phyloP scores from a whole-genome alignment of 2,888 invertebrate species.

The Chalcosyrphus nemorum region DNA sequence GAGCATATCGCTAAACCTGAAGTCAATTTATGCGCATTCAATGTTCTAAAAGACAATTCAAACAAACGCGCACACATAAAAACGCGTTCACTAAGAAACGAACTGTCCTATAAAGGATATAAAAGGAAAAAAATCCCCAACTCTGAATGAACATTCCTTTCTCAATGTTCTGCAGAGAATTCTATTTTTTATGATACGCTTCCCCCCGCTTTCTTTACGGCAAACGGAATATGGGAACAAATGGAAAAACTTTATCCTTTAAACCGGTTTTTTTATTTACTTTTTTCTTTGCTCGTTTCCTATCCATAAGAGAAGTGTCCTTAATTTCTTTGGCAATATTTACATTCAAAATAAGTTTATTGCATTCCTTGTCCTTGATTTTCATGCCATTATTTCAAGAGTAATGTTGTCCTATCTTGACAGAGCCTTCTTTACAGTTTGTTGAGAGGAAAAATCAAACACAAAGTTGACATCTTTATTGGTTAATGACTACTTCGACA shows the following conservation, averaged over 20 bases:
- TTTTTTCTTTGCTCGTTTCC: neutral
- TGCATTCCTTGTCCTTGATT: conserved; percentile 35
- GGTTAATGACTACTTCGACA: neutral
- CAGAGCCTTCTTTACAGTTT: conserved; percentile 2
- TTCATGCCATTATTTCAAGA: conserved; percentile 13
- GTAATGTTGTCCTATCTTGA: conserved; percentile 16
- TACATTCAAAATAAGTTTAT: conserved; percentile 34
- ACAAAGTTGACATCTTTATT: neutral
- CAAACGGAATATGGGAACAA: neutral
- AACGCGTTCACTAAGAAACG: no score
- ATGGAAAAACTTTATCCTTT: conserved; percentile 44
- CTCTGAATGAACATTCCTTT: neutral
- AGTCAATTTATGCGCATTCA: conserved; percentile 31
- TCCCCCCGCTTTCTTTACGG: neutral
- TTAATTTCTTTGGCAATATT: conserved; percentile 39
- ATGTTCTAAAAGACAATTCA: conserved; percentile 1
- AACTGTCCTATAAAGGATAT: neutral
- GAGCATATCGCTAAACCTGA: conserved; percentile 3
- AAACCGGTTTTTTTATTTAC: conserved; percentile 35
- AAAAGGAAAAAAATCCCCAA: neutral
- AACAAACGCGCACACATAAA: neutral
- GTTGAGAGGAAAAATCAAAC: neutral
- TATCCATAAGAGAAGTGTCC: neutral
- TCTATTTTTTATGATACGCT: neutral
- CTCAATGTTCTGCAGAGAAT: neutral